Conservation (phyloP, 2,888 invertebrate genomes). For the Cephus nigrinus region DNA sequence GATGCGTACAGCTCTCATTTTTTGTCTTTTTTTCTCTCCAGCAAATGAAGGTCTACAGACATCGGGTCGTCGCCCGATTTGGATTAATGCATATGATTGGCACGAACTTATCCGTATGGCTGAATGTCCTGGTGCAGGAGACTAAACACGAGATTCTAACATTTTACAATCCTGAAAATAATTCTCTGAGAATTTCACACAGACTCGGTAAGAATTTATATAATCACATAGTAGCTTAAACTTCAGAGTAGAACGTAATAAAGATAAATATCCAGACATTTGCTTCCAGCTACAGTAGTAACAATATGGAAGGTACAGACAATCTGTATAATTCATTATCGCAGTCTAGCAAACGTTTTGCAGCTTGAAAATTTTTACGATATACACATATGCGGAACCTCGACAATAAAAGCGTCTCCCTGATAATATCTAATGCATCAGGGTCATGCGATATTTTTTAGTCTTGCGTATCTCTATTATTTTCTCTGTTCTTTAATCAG, state of each 20-base stretch:
- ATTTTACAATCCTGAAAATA: constrained; percentile 90
- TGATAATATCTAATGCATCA: background rate
- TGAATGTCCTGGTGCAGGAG: constrained; percentile 93
- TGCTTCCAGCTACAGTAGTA: background rate
- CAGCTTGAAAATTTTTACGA: background rate
- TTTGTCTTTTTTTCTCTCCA: constrained; percentile 59
- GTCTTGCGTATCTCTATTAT: too few species aligned
- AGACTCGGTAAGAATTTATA: constrained; percentile 72
- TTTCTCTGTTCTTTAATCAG: too few species aligned
- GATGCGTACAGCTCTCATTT: background rate
- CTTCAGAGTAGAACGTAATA: background rate
- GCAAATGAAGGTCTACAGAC: constrained; percentile 92
- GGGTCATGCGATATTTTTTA: too few species aligned
- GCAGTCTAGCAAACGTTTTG: background rate
- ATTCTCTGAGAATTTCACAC: constrained; percentile 82
- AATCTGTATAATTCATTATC: background rate
- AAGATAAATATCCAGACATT: background rate
- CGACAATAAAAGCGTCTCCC: background rate
- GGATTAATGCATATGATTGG: constrained; percentile 99
- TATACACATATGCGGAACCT: background rate
- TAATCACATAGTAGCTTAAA: background rate
- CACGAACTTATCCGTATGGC: constrained; percentile 97
- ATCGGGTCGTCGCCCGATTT: constrained; percentile 90
- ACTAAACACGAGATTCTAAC: constrained; percentile 95
- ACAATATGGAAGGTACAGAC: background rate